These are phyloP conservation scores for Chaenocephalus aceratus DNA, from an alignment of 2,113 vertebrate species.

Conservation along the genomic window DNA sequence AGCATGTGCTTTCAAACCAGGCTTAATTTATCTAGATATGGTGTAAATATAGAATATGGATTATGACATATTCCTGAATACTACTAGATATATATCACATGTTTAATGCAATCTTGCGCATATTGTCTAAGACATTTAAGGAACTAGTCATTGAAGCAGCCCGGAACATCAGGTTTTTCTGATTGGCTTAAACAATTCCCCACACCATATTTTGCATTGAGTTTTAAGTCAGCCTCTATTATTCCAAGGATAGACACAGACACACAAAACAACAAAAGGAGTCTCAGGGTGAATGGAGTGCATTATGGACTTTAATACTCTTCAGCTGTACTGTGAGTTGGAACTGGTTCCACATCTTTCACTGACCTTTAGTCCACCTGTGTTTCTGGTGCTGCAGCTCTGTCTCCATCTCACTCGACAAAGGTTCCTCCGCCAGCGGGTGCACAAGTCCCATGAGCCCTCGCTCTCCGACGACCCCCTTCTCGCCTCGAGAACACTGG, in stretches of 20 bases:
- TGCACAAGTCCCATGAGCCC: constrained; percentile 72
- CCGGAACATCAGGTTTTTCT: neutral
- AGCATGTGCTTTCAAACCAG: too few species aligned
- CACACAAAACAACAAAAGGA: neutral
- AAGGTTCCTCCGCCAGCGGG: constrained; percentile 62
- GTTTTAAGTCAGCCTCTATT: neutral
- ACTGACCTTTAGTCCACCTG: constrained; percentile 1
- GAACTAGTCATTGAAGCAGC: neutral
- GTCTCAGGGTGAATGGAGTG: neutral
- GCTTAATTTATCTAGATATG: neutral
- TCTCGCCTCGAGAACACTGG: constrained; percentile 51
- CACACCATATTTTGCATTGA: neutral
- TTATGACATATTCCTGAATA: neutral
- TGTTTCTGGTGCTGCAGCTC: constrained; percentile 72
- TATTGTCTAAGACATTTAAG: neutral
- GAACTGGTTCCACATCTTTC: neutral
- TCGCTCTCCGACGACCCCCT: constrained; percentile 28
- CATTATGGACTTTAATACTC: neutral
- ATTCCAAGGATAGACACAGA: neutral
- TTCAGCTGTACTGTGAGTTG: neutral
- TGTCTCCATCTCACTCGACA: constrained; percentile 82
- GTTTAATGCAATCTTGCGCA: neutral
- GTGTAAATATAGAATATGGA: neutral
- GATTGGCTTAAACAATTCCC: neutral
- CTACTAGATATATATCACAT: too few species aligned